Evolutionary conservation across 2,888 invertebrate genomes (phyloP).

Genomic region (Nomada ruficornis): DNA sequence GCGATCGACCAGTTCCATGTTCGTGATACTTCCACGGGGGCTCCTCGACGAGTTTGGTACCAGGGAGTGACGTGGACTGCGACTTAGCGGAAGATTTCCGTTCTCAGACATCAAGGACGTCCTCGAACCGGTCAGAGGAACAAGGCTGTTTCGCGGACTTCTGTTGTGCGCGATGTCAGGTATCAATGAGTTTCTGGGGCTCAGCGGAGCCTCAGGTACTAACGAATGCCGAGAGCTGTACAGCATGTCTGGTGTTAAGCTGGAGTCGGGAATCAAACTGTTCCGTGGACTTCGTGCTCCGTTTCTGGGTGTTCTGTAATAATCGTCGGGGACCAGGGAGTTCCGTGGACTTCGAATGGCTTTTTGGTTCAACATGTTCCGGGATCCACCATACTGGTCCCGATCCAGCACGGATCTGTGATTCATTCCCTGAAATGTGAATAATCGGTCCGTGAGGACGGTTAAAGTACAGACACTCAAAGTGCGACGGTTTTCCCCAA

Average conservation of each 20-base stretch:
- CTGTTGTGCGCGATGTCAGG: slow-evolving; percentile 85
- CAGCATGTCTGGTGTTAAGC: slow-evolving; percentile 2
- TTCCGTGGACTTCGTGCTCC: slow-evolving; percentile 84
- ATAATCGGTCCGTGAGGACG: not conserved
- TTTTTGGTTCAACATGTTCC: slow-evolving; percentile 84
- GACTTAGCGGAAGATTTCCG: slow-evolving; percentile 80
- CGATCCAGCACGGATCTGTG: slow-evolving; percentile 87
- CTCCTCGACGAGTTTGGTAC: slow-evolving; percentile 86
- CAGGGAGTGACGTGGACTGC: slow-evolving; percentile 87
- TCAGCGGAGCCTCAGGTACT: slow-evolving; percentile 86
- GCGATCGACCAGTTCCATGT: slow-evolving; percentile 44
- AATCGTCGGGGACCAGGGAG: slow-evolving; percentile 87
- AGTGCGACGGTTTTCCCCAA: not conserved
- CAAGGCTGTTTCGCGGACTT: slow-evolving; percentile 87
- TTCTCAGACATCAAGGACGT: slow-evolving; percentile 80
- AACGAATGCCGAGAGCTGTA: slow-evolving; percentile 86
- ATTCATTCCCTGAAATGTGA: slow-evolving; percentile 36
- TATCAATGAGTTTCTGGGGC: slow-evolving; percentile 87
- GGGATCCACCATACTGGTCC: slow-evolving; percentile 82
- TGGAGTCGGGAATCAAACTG: slow-evolving; percentile 86
- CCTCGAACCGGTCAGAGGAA: slow-evolving; percentile 81
- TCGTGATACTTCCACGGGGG: slow-evolving; percentile 83
- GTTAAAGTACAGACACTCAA: not conserved
- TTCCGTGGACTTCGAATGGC: slow-evolving; percentile 86
- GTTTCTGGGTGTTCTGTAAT: slow-evolving; percentile 82